Conservation (phyloP, 2,888 invertebrate genomes). For the Achlya flavicornis region DNA sequence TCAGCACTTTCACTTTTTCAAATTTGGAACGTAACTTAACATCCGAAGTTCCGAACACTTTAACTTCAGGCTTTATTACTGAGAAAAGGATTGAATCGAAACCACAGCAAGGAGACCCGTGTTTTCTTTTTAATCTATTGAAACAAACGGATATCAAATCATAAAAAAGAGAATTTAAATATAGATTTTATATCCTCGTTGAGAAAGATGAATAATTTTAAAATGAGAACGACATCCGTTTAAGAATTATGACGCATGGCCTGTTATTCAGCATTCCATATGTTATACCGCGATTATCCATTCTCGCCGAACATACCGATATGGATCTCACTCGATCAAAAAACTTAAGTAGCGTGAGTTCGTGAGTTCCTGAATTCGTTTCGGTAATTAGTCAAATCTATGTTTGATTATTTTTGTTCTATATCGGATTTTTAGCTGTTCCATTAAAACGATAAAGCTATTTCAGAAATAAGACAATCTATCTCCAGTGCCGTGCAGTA, state of each 20-base stretch:
- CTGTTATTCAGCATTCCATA: constrained; percentile 26
- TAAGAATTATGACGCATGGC: constrained; percentile 36
- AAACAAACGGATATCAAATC: neutral
- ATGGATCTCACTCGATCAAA: neutral
- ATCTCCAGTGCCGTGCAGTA: too few species aligned
- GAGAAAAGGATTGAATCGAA: neutral
- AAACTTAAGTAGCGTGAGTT: neutral
- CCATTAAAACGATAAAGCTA: too few species aligned
- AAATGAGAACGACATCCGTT: constrained; percentile 39
- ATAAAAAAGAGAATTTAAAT: neutral
- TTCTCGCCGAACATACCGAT: neutral
- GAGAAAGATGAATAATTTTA: constrained; percentile 33
- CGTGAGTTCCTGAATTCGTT: neutral
- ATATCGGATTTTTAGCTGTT: too few species aligned
- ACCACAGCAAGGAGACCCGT: too few species aligned
- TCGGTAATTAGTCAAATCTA: neutral
- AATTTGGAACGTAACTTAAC: neutral
- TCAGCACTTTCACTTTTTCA: constrained; percentile 7
- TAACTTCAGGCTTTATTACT: neutral
- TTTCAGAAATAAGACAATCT: too few species aligned
- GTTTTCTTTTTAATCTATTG: too few species aligned
- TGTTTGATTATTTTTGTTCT: neutral
- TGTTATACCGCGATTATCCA: constrained; percentile 9
- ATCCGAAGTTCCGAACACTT: too few species aligned
- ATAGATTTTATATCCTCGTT: constrained; percentile 25